Evolutionary conservation across 2,113 vertebrate species (phyloP), one percentile per base, ranked within the genome.

Genomic region (Micromys minutus): DNA sequence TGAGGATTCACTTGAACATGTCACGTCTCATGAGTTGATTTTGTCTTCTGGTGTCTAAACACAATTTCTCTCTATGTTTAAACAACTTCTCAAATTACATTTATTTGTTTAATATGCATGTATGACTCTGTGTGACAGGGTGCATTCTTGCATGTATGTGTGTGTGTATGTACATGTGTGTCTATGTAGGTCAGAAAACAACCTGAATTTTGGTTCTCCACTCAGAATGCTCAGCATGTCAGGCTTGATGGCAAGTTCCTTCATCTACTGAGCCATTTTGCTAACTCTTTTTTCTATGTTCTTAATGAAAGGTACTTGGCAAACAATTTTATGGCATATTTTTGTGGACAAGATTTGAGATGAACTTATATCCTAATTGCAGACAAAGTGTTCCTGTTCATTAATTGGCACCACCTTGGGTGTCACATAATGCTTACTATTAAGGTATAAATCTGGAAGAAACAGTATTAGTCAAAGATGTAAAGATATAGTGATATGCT

Each of bases 341-440:
- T 94, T 34, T 76, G n/a, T 77, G 42, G 47, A 24, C n/a, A 75
- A 87, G 47, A 52, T 42, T 29, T 5, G 79, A 7, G 34, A 76
- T 63, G 74, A 86, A 89, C n/a, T 89, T 91, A 52, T 21, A 26
- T 45, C 65, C 75, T 89, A 52, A n/a, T 79, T 45, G 36, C 39
- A 94, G 94, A 81, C 29, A 39, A 50, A 36, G 50, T 77, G 12
- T 92, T 92, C 36, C 63, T 94, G 12, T 50, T 94, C 59, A 65
- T 85, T 57, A 92, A 42, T 55, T 90, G 4, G 26, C 67, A 50
- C 50, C 90, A 86, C 34, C 16, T 36, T 65, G 26, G 5, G 13
- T 22, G n/a, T 17, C 10, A 52, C 17, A 12, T 31, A 42, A 92
- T 47, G 42, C 77, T 50, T 31, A 31, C 36, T 12, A 83, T 52